Base-by-base conservation (phyloP, 2,888 invertebrate species). In the Leucoma salicis region DNA sequence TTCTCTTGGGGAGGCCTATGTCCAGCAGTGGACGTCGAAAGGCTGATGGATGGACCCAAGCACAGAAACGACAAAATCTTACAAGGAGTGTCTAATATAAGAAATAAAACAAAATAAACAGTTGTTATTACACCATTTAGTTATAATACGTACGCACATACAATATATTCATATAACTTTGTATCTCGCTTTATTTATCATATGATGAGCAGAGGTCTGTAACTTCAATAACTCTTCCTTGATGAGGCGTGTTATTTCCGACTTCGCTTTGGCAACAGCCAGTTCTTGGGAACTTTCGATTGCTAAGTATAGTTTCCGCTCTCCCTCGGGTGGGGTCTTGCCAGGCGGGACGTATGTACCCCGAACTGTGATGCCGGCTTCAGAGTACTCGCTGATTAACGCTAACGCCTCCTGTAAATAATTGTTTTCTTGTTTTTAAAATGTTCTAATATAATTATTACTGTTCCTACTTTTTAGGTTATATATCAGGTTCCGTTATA, bases 331-430 rank as follows among this genome's bases (percentile, higher is more conserved):
- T 0, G 97, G 95, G 10, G 92, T 90, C 78, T 98, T 97, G 45
- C 98, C 98, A 1, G 95, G 93, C 0, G 95, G 95, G 7, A 97
- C 97, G 72, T 97, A 97, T 0, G 98, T 98, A n/a, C 99, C 99
- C 31, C 99, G 92, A 0, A 99, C 99, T 0, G 99, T 99, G 50
- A 99, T 95, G 25, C 99, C 99, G 0, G 99, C 99, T 79, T 99
- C 99, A 0, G 99, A 99, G 82, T 99, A 99, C 81, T 99, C 99
- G 35, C 98, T 97, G 67, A 99, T 99, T 74, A 99, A 97, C 0
- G 98, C 98, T 55, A 99, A 85, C 3, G 99, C 98, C 89, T 99
- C 99, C 94, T 96, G 91, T 8, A 59, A 70, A 32, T 4, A 31
- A 38, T 31, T 5, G n/a, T 25, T 5, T 5, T 27, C 4, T 11